phyloP scores from a whole-genome alignment of 2,797 vertebrate genomes.

The Clarias laeviceps region DNA sequence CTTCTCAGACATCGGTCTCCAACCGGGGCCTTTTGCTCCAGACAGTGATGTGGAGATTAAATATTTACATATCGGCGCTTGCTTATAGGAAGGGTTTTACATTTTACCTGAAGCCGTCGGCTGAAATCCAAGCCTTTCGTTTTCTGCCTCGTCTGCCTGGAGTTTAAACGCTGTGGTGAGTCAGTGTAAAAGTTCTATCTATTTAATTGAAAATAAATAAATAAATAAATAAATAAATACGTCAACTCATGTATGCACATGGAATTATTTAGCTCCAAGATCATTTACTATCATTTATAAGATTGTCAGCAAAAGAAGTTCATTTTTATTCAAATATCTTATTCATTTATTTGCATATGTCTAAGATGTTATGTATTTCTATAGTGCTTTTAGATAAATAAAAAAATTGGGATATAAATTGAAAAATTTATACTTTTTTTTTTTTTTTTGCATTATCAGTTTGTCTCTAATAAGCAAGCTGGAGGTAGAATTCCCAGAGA shows the following conservation, averaged over 20 bases:
- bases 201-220: background rate
- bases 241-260: background rate
- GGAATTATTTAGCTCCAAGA: background rate
- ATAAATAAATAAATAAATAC: background rate
- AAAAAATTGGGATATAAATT: too few species aligned
- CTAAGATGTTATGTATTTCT: too few species aligned
- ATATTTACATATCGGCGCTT: conserved; percentile 29
- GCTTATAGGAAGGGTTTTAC: conserved; percentile 19
- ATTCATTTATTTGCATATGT: too few species aligned
- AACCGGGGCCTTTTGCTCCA: background rate
- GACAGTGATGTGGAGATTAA: conserved; percentile 13
- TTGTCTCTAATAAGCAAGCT: too few species aligned
- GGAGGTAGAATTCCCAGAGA: too few species aligned
- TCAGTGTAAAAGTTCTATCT: too few species aligned
- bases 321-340: too few species aligned
- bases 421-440: too few species aligned
- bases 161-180: background rate
- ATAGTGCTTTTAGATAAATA: too few species aligned
- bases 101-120: conserved; percentile 10
- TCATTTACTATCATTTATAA: background rate
- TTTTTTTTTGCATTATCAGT: too few species aligned
- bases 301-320: background rate
- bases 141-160: background rate
- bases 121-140: conserved; percentile 11
- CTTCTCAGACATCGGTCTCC: conserved; percentile 22